Evolutionary conservation across 1,140 invertebrate species (phyloP).

Genomic region (Eufriesea mexicana): DNA sequence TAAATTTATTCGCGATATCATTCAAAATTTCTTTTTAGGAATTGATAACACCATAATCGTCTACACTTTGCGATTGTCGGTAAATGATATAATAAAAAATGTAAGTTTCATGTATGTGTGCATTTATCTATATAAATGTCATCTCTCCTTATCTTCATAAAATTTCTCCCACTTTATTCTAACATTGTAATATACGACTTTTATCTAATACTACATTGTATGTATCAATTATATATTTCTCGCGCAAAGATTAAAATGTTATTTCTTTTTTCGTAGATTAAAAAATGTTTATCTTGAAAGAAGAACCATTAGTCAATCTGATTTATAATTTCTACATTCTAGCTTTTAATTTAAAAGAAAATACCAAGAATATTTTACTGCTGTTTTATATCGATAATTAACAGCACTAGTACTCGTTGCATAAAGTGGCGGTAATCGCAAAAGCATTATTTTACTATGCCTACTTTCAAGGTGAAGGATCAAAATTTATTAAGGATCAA

Average conservation of each 20-base stretch:
- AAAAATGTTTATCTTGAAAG: not conserved
- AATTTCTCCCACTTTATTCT: not conserved
- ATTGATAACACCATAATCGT: conserved; percentile 7
- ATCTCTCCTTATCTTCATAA: conserved; percentile 6
- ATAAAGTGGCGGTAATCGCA: no score
- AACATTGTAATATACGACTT: not conserved
- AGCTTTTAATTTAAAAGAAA: not conserved
- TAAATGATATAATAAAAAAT: not conserved
- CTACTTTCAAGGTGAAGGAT: not conserved
- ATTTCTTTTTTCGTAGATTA: not conserved
- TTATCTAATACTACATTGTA: not conserved
- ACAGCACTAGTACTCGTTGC: no score
- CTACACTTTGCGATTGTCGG: not conserved
- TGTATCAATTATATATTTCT: not conserved
- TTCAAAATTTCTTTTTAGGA: not conserved
- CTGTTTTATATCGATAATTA: no score
- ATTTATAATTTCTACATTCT: not conserved
- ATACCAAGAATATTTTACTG: not conserved
- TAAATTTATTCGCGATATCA: not conserved
- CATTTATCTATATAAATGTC: not conserved
- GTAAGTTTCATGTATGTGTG: not conserved
- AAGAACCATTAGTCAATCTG: not conserved
- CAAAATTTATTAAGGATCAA: no score
- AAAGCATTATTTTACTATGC: not conserved
- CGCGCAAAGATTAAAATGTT: not conserved